phyloP scores from a whole-genome alignment of 2,888 invertebrate genomes.

The Xiphydria camelus region DNA sequence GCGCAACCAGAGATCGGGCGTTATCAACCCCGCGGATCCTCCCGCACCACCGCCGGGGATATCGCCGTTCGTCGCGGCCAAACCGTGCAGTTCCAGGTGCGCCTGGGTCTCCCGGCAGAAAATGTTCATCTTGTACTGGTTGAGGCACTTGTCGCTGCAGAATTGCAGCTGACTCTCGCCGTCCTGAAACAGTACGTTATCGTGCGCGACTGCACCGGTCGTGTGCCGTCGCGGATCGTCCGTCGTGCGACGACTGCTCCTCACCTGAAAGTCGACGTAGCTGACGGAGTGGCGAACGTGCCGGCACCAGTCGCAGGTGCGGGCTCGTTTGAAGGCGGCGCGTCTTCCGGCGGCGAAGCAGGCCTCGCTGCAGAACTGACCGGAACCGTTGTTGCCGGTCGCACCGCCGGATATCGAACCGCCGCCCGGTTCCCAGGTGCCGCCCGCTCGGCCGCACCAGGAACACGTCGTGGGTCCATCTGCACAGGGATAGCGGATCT shows the following conservation, averaged over 20 bases:
- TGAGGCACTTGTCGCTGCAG: slow-evolving; percentile 89
- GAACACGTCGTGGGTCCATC: slow-evolving; percentile 40
- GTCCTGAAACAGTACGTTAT: slow-evolving; percentile 73
- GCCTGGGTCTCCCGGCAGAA: slow-evolving; percentile 93
- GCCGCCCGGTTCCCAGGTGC: slow-evolving; percentile 60
- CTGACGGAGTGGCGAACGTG: slow-evolving; percentile 88
- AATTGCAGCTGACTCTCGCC: slow-evolving; percentile 90
- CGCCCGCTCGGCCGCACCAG: slow-evolving; percentile 59
- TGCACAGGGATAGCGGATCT: too few species aligned
- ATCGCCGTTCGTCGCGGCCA: slow-evolving; percentile 24
- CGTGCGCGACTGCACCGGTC: too few species aligned
- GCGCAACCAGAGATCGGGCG: slow-evolving; percentile 88
- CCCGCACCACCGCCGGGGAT: slow-evolving; percentile 55
- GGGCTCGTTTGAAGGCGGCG: slow-evolving; percentile 87
- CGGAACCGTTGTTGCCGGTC: slow-evolving; percentile 51
- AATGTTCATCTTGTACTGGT: slow-evolving; percentile 96
- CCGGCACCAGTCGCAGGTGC: slow-evolving; percentile 93
- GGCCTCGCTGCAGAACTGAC: slow-evolving; percentile 81
- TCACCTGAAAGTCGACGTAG: slow-evolving; percentile 79
- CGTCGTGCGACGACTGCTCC: too few species aligned
- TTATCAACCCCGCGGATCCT: slow-evolving; percentile 68
- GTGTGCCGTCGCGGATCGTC: too few species aligned
- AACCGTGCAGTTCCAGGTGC: slow-evolving; percentile 74
- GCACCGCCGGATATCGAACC: slow-evolving; percentile 49
- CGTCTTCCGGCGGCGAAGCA: slow-evolving; percentile 89